Conservation (phyloP, 2,113 vertebrate species). For the Crotalus horridus region DNA sequence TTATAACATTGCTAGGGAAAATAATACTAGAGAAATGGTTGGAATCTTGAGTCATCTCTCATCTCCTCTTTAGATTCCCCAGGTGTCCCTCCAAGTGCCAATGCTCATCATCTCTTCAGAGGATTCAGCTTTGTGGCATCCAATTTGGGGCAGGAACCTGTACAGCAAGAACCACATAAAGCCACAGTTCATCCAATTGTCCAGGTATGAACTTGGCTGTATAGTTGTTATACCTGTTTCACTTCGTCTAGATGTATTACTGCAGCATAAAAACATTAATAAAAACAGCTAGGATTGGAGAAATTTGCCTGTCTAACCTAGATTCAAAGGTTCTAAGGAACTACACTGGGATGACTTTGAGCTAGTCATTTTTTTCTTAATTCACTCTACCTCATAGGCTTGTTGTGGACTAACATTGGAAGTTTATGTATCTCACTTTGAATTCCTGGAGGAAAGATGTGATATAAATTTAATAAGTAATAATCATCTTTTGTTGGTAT, state of each 20-base stretch:
- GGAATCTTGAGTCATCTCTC: neutral
- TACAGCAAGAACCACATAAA: slow-evolving; percentile 67
- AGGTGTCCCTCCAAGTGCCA: slow-evolving; percentile 91
- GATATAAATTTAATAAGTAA: neutral
- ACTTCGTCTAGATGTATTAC: neutral
- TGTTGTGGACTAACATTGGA: neutral
- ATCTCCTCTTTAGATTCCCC: slow-evolving; percentile 82
- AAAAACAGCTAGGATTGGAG: neutral
- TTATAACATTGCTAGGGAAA: neutral
- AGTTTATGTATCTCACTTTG: neutral
- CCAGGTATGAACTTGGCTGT: slow-evolving; percentile 70
- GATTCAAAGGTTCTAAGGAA: neutral
- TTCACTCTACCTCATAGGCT: neutral
- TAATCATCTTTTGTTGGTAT: neutral
- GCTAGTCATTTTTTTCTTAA: neutral
- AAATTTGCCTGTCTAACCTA: neutral
- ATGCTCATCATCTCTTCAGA: slow-evolving; percentile 90
- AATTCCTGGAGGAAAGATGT: neutral
- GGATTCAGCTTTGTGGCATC: slow-evolving; percentile 95
- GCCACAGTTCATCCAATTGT: slow-evolving; percentile 83
- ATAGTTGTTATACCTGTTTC: neutral
- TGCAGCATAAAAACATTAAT: neutral
- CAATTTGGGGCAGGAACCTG: slow-evolving; percentile 80
- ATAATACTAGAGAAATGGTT: neutral
- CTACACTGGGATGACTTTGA: neutral